These are phyloP conservation scores for Mellilla xanthometata DNA, from an alignment of 2,888 invertebrate genomes.

Conservation along the genomic window DNA sequence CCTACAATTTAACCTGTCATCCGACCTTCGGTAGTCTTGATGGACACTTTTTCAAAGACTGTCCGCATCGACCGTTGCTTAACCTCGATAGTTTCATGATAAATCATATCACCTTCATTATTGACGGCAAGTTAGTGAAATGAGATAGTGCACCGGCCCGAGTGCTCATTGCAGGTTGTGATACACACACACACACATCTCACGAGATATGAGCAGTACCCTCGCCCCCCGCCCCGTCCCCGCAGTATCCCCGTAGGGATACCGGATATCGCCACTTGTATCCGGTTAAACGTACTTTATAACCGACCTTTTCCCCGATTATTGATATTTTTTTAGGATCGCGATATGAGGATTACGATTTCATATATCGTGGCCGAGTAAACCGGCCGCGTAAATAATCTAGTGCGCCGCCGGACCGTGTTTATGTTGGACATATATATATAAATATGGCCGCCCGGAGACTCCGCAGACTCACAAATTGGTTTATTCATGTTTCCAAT, in stretches of 20 bases:
- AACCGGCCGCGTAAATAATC: conserved; percentile 29
- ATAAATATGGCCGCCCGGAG: background rate
- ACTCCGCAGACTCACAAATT: conserved; percentile 32
- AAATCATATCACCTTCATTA: too few relatives aligned
- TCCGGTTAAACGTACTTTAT: conserved; percentile 48
- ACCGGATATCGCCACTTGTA: conserved; percentile 45
- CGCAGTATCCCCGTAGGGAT: conserved; percentile 51
- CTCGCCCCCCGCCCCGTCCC: conserved; percentile 57
- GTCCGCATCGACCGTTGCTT: too few relatives aligned
- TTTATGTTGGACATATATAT: too few relatives aligned
- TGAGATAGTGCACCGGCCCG: too few relatives aligned
- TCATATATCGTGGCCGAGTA: conserved; percentile 21
- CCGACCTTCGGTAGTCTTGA: too few relatives aligned
- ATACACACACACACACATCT: too few relatives aligned
- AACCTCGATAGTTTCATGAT: too few relatives aligned
- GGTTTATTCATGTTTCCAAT: conserved; percentile 43
- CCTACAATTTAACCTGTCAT: too few relatives aligned
- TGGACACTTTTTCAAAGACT: too few relatives aligned
- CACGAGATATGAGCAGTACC: too few relatives aligned
- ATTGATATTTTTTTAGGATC: conserved; percentile 51
- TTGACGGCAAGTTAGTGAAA: too few relatives aligned
- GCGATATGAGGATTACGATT: conserved; percentile 27
- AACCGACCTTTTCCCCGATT: conserved; percentile 41
- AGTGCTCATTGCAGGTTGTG: too few relatives aligned
- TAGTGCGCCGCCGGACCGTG: conserved; percentile 8